phyloP scores from a whole-genome alignment of 2,888 invertebrate species.

The Mythimna impura region DNA sequence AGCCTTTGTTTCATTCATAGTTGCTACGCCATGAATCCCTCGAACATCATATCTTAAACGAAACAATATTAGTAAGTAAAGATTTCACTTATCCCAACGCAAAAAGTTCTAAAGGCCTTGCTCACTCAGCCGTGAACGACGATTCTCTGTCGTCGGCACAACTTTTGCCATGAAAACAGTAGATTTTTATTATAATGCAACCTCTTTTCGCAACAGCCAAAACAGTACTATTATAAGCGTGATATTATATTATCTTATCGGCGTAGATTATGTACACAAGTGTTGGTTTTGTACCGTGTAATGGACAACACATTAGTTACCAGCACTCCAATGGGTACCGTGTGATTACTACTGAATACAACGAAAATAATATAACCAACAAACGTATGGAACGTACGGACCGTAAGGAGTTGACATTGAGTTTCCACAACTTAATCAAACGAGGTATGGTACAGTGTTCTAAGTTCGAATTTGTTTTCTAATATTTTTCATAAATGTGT shows the following conservation, averaged over 20 bases:
- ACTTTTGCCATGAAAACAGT: conserved; percentile 66
- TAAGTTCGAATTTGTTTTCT: conserved; percentile 63
- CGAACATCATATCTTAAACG: conserved; percentile 55
- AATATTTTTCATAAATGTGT: conserved; percentile 49
- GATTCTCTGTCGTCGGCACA: conserved; percentile 59
- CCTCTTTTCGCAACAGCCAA: conserved; percentile 62
- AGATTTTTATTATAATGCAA: conserved; percentile 64
- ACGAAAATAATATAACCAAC: conserved; percentile 69
- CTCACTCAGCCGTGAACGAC: conserved; percentile 65
- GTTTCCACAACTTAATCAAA: conserved; percentile 88
- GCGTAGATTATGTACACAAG: conserved; percentile 88
- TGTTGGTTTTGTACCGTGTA: conserved; percentile 82
- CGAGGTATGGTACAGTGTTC: conserved; percentile 79
- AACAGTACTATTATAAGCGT: conserved; percentile 67
- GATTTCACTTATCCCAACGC: conserved; percentile 64
- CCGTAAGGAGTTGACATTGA: conserved; percentile 85
- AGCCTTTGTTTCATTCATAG: conserved; percentile 56
- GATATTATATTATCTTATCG: conserved; percentile 85
- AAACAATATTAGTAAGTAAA: conserved; percentile 65
- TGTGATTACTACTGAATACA: conserved; percentile 68
- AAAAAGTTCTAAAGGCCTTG: conserved; percentile 66
- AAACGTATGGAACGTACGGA: conserved; percentile 79
- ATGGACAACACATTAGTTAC: conserved; percentile 84
- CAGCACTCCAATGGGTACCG: conserved; percentile 78
- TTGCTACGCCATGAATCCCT: conserved; percentile 54